These are phyloP conservation scores for Marisa cornuarietis DNA, from an alignment of 1,140 invertebrate genomes.

Conservation along the genomic window DNA sequence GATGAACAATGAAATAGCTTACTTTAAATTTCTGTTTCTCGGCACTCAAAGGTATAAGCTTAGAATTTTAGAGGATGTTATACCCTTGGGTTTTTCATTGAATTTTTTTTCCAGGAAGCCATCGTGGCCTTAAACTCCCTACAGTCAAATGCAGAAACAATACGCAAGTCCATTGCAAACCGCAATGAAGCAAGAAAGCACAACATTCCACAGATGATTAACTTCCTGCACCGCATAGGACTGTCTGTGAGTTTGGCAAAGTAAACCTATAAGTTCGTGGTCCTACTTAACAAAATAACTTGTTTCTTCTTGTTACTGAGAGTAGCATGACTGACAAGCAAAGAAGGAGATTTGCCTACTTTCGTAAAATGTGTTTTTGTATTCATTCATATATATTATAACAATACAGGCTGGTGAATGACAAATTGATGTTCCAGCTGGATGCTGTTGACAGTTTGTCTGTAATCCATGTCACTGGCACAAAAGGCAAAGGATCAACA, in stretches of 20 bases:
- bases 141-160: slow-evolving; percentile 30
- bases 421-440: slow-evolving; percentile 37
- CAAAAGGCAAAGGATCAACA: slow-evolving; percentile 93
- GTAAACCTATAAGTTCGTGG: background rate
- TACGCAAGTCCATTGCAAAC: slow-evolving; percentile 15
- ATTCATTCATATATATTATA: too few species aligned
- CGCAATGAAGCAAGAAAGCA: slow-evolving; percentile 10
- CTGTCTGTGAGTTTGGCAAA: slow-evolving; percentile 17
- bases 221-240: slow-evolving; percentile 24
- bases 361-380: background rate
- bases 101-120: slow-evolving; percentile 27
- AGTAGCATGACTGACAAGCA: background rate
- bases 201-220: slow-evolving; percentile 31
- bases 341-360: background rate
- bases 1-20: too few species aligned
- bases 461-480: slow-evolving; percentile 94
- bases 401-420: too few species aligned
- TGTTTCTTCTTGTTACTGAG: background rate
- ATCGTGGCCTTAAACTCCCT: slow-evolving; percentile 24
- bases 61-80: too few species aligned
- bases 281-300: background rate
- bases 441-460: slow-evolving; percentile 72
- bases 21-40: too few species aligned
- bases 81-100: background rate
- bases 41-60: too few species aligned